Evolutionary conservation across 2,888 invertebrate genomes (phyloP).

Genomic region (Dolomedes plantarius): DNA sequence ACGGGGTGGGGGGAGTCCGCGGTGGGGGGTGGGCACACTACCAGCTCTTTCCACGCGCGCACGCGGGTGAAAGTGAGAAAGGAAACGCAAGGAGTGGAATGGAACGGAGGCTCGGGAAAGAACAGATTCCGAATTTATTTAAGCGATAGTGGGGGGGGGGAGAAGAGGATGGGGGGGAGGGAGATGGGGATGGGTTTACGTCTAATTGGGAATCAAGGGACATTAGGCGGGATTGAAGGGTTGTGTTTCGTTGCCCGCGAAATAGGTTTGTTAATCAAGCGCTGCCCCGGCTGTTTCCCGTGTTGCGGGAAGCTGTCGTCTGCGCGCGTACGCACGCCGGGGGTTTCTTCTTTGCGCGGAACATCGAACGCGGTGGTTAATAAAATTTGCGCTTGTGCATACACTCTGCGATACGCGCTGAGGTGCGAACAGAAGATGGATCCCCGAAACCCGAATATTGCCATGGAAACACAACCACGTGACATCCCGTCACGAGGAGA

Average conservation of each 20-base stretch:
- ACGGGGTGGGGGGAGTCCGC: too few species aligned
- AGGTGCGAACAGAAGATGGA: too few species aligned
- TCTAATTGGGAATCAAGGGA: conserved; percentile 4
- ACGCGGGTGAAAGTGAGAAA: conserved; percentile 6
- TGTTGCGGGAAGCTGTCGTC: neutral
- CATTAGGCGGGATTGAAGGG: conserved; percentile 16
- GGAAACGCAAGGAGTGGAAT: neutral
- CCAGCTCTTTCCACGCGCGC: neutral
- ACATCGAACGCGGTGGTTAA: too few species aligned
- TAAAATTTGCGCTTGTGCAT: too few species aligned
- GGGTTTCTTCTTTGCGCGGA: too few species aligned
- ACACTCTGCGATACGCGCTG: too few species aligned
- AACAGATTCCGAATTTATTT: conserved; percentile 1
- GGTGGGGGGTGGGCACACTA: too few species aligned
- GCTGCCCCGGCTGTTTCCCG: neutral
- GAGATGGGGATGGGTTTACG: neutral
- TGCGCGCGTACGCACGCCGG: too few species aligned
- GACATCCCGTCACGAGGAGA: too few species aligned
- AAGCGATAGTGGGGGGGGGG: neutral
- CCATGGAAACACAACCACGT: too few species aligned
- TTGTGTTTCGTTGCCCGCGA: neutral
- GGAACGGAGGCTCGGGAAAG: neutral
- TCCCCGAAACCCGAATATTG: too few species aligned
- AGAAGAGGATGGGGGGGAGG: too few species aligned
- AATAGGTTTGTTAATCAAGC: conserved; percentile 12